Evolutionary conservation across 1,140 invertebrate species (phyloP), one percentile per base, ranked within the genome.

Genomic region (Anoplolepis gracilipes): DNA sequence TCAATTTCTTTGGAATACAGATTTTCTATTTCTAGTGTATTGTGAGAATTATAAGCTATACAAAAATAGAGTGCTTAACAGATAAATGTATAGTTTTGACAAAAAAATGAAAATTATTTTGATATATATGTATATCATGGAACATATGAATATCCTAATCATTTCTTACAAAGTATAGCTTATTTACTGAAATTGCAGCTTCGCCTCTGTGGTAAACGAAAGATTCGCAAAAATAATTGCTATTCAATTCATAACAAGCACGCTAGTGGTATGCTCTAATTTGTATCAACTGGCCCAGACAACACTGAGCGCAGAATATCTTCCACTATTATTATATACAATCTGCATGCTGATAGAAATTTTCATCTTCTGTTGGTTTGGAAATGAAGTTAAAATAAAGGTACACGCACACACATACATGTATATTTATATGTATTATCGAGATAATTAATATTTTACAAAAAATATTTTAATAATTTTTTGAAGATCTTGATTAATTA

Each of bases 351-450:
- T 86, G 2, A 33, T 76, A 19, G 90, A 96, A 82, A 92, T 96
- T 30, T 94, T 94, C 46, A 86, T 96, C 0, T 96, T 95, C 70
- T 96, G 95, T 87, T 96, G 95, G 95, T 96, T 95, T 85, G 95
- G 96, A n/a, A 95, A 95, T 88, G 95, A 96, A 90, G 93, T 96
- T 0, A 96, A 72, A 16, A 10, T 79, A 25, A 87, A 85, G 81
- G 87, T 87, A 28, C 5, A 2, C 10, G 30, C 3, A 11, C 1
- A 42, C 10, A 11, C 10, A 11, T 2, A 42, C 8, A 42, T 11
- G 11, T 39, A 39, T 39, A 39, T 39, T 10, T 39, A 39, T 39
- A 39, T 39, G 10, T 39, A 42, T 46, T 42, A 49, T 19, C 16
- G 4, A 49, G 16, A 49, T 3, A 55, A 42, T 55, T 39, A 6